These are phyloP conservation scores for Maniola jurtina DNA, from an alignment of 1,140 invertebrate species.

Conservation along the genomic window DNA sequence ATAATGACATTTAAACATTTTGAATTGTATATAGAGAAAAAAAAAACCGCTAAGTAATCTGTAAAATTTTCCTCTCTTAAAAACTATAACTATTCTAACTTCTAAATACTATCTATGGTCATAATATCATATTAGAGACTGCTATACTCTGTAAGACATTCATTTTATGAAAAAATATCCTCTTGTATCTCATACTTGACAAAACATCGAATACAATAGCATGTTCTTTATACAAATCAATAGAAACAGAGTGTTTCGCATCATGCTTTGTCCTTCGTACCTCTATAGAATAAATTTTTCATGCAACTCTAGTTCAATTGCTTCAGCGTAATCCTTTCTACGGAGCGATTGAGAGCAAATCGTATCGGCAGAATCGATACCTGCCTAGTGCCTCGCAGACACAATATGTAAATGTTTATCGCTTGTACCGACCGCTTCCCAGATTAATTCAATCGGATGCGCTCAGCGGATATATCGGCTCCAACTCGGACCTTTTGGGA, in stretches of 20 bases:
- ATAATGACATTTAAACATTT: no score
- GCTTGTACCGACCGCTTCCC: conserved; percentile 46
- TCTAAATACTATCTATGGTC: no score
- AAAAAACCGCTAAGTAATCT: no score
- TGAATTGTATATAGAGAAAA: no score
- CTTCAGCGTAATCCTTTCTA: conserved; percentile 24
- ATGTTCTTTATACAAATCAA: background rate
- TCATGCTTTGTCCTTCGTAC: background rate
- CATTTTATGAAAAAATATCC: background rate
- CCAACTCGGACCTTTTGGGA: conserved; percentile 57
- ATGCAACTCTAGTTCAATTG: conserved; percentile 18
- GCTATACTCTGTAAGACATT: background rate
- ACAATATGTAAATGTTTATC: conserved; percentile 61
- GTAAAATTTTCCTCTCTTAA: no score
- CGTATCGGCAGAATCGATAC: conserved; percentile 39
- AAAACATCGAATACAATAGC: conserved; percentile 2
- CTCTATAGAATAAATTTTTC: conserved; percentile 20
- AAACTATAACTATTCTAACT: no score
- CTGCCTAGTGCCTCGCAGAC: conserved; percentile 31
- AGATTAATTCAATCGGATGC: conserved; percentile 72
- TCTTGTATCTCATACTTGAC: background rate
- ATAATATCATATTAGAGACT: background rate
- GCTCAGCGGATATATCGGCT: conserved; percentile 54
- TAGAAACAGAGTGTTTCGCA: conserved; percentile 1
- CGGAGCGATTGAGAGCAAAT: conserved; percentile 32